Evolutionary conservation across 1,140 invertebrate genomes (phyloP).

Genomic region (Bombus ignitus): DNA sequence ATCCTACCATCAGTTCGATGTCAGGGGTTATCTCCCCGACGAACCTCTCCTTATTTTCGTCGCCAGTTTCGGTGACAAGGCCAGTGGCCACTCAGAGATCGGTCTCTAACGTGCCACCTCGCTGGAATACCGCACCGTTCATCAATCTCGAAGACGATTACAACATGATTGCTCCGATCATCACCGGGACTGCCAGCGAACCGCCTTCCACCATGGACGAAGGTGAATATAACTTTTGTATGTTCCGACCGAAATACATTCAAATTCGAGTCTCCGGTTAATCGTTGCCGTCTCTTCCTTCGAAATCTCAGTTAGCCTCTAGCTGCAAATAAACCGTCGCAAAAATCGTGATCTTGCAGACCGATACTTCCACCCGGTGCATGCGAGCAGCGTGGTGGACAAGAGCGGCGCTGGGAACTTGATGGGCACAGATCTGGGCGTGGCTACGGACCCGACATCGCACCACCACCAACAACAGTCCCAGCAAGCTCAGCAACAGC

Average conservation of each 20-base stretch:
- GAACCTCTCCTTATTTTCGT: constrained; percentile 94
- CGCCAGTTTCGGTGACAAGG: constrained; percentile 89
- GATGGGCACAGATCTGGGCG: constrained; percentile 76
- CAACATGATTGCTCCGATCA: constrained; percentile 88
- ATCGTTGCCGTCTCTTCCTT: too few species aligned
- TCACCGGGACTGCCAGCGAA: constrained; percentile 80
- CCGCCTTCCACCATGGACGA: constrained; percentile 79
- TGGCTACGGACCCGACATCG: constrained; percentile 72
- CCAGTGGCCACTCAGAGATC: constrained; percentile 84
- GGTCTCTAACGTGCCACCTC: constrained; percentile 85
- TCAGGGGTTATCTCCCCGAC: constrained; percentile 95
- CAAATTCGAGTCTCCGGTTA: neutral
- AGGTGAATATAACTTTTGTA: constrained; percentile 66
- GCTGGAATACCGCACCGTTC: constrained; percentile 94
- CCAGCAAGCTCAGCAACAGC: constrained; percentile 45
- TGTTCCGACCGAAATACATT: neutral
- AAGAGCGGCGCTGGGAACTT: constrained; percentile 78
- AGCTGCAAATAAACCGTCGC: too few species aligned
- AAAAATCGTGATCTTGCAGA: constrained; percentile 61
- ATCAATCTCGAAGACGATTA: constrained; percentile 96
- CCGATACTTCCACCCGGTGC: constrained; percentile 81
- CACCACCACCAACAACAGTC: constrained; percentile 77
- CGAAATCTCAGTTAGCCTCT: too few species aligned
- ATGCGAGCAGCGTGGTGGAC: constrained; percentile 79
- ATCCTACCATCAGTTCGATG: constrained; percentile 91